Evolutionary conservation across 2,797 vertebrate species (phyloP), one percentile per base, ranked within the genome.

Genomic region (Rhinichthys osculus): DNA sequence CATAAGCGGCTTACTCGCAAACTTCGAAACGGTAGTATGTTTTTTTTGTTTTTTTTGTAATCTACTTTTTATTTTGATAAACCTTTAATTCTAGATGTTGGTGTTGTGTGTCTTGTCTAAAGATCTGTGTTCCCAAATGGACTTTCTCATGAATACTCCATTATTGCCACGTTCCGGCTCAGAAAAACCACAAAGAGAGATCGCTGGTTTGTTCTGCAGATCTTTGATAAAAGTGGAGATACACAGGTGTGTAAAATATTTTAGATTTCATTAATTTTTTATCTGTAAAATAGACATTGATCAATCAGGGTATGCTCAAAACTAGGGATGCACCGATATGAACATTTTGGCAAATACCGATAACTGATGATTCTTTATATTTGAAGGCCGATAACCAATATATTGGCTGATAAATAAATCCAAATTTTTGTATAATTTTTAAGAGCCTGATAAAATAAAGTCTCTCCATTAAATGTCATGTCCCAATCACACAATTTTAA

Each of bases 161-260:
- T 99, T 40, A 93, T 95, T 47, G 92, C 97, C 85, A 94, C 88
- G 0, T 97, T 99, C 92, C 96, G 98, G 78, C 92, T 99, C 23
- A 95, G 98, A 86, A 95, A 97, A 93, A 98, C 92, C 54, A 97
- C 97, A 64, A 99, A 97, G 93, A 98, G 95, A 89, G 98, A 98
- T 30, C 96, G 97, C 77, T 99, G 98, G 98, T 96, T 97, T 92
- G 95, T 99, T 86, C 97, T 96, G 97, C 97, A 98, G 95, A 92
- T 98, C 91, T 95, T 97, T 88, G 96, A 97, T 93, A 95, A 95
- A 74, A 92, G 93, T 57, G 96, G 97, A 91, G 92, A 89, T 86
- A 95, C 95, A 71, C 97, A 99, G 97, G 98, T 99, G 91, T 89
- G 94, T 67, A 14, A 67, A 66, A 78, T 13, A 78, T n/a, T 59